Conservation (phyloP, 35 echinoderm and acorn worm genomes). For the Ophioderma brevispina region DNA sequence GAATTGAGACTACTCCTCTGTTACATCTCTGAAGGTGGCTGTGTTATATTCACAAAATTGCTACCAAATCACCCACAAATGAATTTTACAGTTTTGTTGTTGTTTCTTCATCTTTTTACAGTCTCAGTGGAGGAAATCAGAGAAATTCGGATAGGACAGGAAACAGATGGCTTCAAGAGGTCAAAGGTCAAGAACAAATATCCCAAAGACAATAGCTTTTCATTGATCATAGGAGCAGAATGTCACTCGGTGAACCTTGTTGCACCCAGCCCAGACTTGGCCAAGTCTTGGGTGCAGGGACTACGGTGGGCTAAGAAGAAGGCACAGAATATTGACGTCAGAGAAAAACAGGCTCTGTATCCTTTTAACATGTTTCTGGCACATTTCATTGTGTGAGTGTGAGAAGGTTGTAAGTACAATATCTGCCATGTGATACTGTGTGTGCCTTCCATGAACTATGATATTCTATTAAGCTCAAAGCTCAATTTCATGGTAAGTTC, state of each 20-base stretch:
- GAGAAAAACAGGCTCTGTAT: slow-evolving; percentile 82
- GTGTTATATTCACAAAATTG: no score
- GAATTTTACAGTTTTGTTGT: neutral
- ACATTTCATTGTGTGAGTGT: no score
- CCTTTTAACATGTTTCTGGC: no score
- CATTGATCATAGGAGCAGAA: slow-evolving; percentile 71
- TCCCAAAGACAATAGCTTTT: slow-evolving; percentile 46
- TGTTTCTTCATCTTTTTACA: neutral
- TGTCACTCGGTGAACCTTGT: slow-evolving; percentile 79
- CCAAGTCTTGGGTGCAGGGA: slow-evolving; percentile 60
- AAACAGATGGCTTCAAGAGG: slow-evolving; percentile 80
- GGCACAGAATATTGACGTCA: slow-evolving; percentile 73
- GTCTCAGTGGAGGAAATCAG: slow-evolving; percentile 73
- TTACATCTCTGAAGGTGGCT: no score
- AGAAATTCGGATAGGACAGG: slow-evolving; percentile 64
- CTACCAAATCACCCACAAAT: no score
- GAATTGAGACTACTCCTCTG: no score
- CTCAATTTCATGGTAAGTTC: no score
- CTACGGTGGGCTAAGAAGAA: slow-evolving; percentile 69
- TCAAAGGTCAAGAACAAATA: slow-evolving; percentile 51
- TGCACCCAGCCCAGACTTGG: slow-evolving; percentile 60
- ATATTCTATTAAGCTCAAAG: no score
- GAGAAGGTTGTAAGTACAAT: no score
- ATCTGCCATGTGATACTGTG: no score
- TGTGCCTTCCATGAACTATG: no score